Evolutionary conservation across 2,888 invertebrate species (phyloP).

Genomic region (Trissolcus brochymenae): DNA sequence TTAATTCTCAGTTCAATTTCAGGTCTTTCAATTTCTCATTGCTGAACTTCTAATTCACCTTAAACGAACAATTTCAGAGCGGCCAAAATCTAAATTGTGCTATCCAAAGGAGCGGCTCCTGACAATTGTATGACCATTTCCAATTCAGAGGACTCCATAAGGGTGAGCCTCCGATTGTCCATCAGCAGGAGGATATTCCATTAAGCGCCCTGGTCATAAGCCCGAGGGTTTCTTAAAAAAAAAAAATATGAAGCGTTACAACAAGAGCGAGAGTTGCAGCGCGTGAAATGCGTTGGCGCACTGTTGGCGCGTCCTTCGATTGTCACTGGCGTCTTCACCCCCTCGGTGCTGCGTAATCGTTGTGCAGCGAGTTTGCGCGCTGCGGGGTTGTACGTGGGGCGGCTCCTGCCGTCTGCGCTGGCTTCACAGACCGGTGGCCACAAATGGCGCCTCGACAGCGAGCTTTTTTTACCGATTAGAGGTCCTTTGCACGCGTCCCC

Average conservation of each 20-base stretch:
- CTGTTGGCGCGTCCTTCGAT: conserved; percentile 39
- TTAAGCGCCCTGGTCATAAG: no score
- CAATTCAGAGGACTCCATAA: no score
- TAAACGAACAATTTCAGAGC: no score
- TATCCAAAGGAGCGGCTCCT: no score
- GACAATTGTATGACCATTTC: no score
- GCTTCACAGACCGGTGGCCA: conserved; percentile 53
- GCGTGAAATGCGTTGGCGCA: conserved; percentile 7
- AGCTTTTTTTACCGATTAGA: conserved; percentile 40
- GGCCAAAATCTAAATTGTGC: no score
- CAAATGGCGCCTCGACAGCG: conserved; percentile 48
- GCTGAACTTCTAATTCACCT: no score
- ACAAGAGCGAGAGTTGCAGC: neutral
- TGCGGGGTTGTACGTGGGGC: conserved; percentile 64
- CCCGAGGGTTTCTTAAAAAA: neutral
- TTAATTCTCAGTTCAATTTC: no score
- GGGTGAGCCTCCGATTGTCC: no score
- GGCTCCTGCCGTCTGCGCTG: conserved; percentile 65
- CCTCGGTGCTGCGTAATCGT: conserved; percentile 64
- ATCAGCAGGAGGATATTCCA: no score
- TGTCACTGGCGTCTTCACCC: conserved; percentile 39
- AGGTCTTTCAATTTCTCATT: no score
- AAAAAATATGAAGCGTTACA: no score
- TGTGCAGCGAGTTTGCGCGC: conserved; percentile 69
- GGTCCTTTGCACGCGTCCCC: conserved; percentile 1